Evolutionary conservation across 1,140 invertebrate genomes (phyloP).

Genomic region (Cyclargus thomasi): DNA sequence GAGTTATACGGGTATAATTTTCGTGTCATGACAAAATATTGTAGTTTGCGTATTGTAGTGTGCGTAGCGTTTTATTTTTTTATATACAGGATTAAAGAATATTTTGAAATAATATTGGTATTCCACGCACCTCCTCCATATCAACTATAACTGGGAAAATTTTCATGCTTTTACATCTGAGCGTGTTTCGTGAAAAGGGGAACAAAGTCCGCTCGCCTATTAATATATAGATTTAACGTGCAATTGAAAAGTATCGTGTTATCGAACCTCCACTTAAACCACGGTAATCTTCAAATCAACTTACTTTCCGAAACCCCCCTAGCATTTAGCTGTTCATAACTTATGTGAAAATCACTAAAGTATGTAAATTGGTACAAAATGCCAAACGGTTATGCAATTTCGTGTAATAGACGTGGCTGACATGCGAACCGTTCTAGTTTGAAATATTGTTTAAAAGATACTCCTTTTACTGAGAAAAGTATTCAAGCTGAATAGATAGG

Average conservation of each 20-base stretch:
- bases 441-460: background rate
- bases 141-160: too few relatives aligned
- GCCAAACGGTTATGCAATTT: conserved; percentile 13
- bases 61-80: too few relatives aligned
- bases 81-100: too few relatives aligned
- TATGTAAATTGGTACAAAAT: conserved; percentile 14
- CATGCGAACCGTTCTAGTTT: background rate
- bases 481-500: background rate
- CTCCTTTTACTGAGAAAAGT: background rate
- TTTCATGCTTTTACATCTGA: too few relatives aligned
- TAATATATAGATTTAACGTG: too few relatives aligned
- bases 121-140: too few relatives aligned
- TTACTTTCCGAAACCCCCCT: background rate
- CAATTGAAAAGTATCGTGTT: background rate
- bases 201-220: too few relatives aligned
- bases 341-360: conserved; percentile 7
- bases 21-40: too few relatives aligned
- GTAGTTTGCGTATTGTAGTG: too few relatives aligned
- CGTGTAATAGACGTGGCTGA: background rate
- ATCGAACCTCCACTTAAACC: background rate
- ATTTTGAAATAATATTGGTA: too few relatives aligned
- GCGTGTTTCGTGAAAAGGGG: too few relatives aligned
- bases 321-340: background rate
- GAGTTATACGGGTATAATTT: too few relatives aligned
- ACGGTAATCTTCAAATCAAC: background rate